Evolutionary conservation across 37 sponge, comb jelly and placozoan species (phyloP).

Genomic region (Tethya wilhelma): DNA sequence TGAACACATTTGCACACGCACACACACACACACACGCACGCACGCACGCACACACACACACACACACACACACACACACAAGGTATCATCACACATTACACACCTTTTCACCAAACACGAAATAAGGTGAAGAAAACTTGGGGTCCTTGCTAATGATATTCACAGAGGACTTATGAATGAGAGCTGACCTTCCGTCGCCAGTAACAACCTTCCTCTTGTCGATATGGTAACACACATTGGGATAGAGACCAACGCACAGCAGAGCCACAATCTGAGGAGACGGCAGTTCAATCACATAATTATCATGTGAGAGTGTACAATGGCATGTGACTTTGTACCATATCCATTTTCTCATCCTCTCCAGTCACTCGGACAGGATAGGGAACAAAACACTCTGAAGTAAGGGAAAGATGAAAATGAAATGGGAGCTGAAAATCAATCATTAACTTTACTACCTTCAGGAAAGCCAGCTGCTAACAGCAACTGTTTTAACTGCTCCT

Average conservation of each 20-base stretch:
- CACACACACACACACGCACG: too few relatives aligned
- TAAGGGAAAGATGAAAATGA: neutral
- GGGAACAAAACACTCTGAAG: constrained; percentile 55
- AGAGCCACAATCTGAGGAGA: constrained; percentile 63
- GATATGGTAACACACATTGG: constrained; percentile 79
- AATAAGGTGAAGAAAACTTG: constrained; percentile 79
- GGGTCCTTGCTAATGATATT: constrained; percentile 75
- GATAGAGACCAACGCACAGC: constrained; percentile 80
- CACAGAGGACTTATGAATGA: constrained; percentile 88
- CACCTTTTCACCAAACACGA: constrained; percentile 86
- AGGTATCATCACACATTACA: neutral
- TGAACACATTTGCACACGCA: too few relatives aligned
- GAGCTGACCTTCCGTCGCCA: constrained; percentile 61
- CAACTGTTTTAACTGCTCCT: constrained; percentile 69
- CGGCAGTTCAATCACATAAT: neutral
- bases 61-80: neutral
- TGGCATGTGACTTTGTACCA: constrained; percentile 15
- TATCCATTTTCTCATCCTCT: constrained; percentile 44
- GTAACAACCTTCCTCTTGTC: constrained; percentile 73
- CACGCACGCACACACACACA: too few relatives aligned
- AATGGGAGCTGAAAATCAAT: neutral
- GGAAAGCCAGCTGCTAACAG: constrained; percentile 64
- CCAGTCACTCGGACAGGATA: constrained; percentile 39
- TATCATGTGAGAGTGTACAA: neutral
- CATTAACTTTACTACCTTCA: constrained; percentile 48